These are phyloP conservation scores for Bombus fervidus DNA, from an alignment of 1,140 invertebrate genomes.

Conservation along the genomic window DNA sequence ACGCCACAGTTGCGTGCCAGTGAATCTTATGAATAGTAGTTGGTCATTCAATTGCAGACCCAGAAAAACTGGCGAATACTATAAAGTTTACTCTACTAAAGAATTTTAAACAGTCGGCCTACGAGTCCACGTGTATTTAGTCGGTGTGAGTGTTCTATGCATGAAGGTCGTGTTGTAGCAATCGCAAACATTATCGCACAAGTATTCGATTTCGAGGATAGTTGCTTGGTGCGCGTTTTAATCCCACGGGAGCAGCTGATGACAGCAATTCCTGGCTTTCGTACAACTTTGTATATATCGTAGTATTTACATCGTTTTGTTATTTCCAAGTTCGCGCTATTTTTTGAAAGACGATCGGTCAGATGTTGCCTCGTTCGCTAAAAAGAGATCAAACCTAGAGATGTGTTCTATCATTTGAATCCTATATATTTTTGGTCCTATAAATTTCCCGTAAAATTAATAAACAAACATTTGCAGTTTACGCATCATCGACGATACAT, in stretches of 20 bases:
- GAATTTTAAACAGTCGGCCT: background rate
- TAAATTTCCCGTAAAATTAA: no score
- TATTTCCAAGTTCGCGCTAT: no score
- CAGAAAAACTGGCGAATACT: background rate
- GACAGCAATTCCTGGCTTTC: background rate
- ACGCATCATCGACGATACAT: fast-evolving
- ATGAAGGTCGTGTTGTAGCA: background rate
- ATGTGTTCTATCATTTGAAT: no score
- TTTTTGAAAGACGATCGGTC: no score
- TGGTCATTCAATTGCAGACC: no score
- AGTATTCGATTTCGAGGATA: constrained; percentile 11
- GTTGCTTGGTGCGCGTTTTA: background rate
- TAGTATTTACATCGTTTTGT: background rate
- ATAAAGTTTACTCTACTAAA: background rate
- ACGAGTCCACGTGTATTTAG: background rate
- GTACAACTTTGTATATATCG: no score
- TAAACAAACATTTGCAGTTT: no score
- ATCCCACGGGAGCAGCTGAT: background rate
- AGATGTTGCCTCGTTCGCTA: no score
- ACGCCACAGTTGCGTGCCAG: background rate
- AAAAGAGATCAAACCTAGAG: no score
- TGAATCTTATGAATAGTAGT: background rate
- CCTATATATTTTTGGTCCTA: fast-evolving
- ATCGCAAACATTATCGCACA: background rate
- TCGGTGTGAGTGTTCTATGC: background rate